Percentiles rank a stretch among this genome's conserved stretches.
Conservation (phyloP, 2,888 invertebrate species). For the Tenthredo notha region DNA sequence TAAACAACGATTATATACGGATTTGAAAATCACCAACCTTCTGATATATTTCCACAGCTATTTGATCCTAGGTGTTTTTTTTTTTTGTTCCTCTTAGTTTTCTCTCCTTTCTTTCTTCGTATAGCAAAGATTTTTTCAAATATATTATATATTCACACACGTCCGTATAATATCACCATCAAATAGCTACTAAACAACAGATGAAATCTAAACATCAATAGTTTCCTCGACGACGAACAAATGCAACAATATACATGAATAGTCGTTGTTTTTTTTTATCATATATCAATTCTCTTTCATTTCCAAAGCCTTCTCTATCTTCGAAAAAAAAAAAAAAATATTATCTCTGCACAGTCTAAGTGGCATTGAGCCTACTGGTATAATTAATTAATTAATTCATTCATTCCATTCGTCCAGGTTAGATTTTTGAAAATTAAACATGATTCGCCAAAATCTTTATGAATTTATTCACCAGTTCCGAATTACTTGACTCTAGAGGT, state of each 20-base stretch:
- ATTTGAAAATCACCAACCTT: not conserved
- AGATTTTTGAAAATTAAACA: not conserved
- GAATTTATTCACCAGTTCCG: not conserved
- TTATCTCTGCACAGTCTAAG: not conserved
- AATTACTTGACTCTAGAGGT: too few relatives aligned
- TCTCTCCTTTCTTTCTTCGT: not conserved
- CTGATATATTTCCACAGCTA: conserved; percentile 9
- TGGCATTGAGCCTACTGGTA: not conserved
- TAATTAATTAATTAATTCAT: not conserved
- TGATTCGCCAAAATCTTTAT: not conserved
- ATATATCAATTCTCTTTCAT: not conserved
- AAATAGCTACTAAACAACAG: conserved; percentile 57
- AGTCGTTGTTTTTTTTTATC: not conserved
- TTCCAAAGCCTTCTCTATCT: conserved; percentile 7
- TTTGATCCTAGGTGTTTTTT: not conserved
- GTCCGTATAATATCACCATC: conserved; percentile 53
- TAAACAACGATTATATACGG: not conserved
- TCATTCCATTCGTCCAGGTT: not conserved
- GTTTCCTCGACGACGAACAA: conserved; percentile 58
- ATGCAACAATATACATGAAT: conserved; percentile 38
- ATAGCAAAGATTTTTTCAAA: not conserved
- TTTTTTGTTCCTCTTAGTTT: not conserved
- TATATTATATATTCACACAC: conserved; percentile 30
- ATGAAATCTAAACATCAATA: conserved; percentile 52
- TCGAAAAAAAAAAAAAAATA: too few relatives aligned